Evolutionary conservation across 2,797 vertebrate genomes (phyloP), one percentile per base, ranked within the genome.

Genomic region (Acomys russatus): DNA sequence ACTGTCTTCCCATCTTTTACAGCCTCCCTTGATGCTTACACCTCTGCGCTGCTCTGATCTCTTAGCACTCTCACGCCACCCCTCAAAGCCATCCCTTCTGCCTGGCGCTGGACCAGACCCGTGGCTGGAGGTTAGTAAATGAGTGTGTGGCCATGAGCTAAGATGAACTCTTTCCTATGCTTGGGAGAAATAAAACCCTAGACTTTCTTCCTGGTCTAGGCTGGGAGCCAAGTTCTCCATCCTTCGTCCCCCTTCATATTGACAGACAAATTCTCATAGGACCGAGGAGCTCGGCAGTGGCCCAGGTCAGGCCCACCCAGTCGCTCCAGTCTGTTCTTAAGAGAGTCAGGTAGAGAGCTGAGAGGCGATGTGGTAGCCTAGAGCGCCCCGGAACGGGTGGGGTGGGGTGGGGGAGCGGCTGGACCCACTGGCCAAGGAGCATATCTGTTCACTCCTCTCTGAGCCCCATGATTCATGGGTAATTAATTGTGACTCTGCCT

Each of bases 161-260:
- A 94, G 79, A 44, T 38, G 77, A 95, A 74, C 63, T 77, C 49
- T 71, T n/a, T 80, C 70, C 44, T 73, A 1, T 70, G 38, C 12
- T 51, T 51, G 23, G 30, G 59, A 22, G 66, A 93, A 94, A 90
- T 89, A 80, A 90, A 92, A 93, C 70, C 56, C 66, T 56, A 70
- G 87, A 71, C 38, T 94, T 38, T 86, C 22, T 78, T 71, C 66
- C 0, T 1, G 12, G 79, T 84, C 64, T n/a, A 64, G 89, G 87
- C 86, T 91, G 44, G 9, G n/a, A 89, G 56, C 51, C 68, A 82
- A 90, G 68, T n/a, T 61, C 59, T 64, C 10, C 23, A 51, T 22
- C 6, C 25, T 33, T 33, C 44, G 11, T 25, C 9, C 59, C n/a
- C 54, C 14, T 5, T 17, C 35, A 2, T 8, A 2, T 15, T 68